A percentile compares a stretch with the other conserved stretches of the same genome.
Evolutionary conservation across 2,797 vertebrate genomes (phyloP).

Genomic region (Neomorphus geoffroyi): DNA sequence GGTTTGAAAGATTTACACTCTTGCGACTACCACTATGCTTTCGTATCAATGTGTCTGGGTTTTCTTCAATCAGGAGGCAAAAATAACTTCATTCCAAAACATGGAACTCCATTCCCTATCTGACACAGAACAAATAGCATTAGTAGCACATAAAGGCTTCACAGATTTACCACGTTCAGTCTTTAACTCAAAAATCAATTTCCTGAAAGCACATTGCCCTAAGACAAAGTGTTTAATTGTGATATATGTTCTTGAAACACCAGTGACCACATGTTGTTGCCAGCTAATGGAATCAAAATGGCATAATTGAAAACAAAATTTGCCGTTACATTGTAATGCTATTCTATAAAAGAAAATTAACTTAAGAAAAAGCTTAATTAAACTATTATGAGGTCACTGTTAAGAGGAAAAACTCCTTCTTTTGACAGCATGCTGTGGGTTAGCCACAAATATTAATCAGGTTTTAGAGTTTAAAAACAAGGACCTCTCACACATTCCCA

Average conservation of each 20-base stretch:
- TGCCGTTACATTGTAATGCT: background rate
- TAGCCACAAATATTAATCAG: background rate
- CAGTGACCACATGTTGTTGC: background rate
- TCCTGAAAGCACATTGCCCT: background rate
- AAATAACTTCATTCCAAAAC: background rate
- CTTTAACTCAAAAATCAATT: constrained; percentile 50
- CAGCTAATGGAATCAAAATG: background rate
- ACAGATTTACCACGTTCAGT: background rate
- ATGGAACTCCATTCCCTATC: background rate
- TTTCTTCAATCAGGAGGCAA: background rate
- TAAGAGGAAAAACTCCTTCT: background rate
- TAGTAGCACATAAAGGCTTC: background rate
- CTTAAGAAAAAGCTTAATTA: background rate
- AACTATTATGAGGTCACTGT: background rate
- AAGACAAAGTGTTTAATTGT: constrained; percentile 14
- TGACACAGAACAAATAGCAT: background rate
- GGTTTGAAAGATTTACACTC: background rate
- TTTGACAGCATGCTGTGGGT: background rate
- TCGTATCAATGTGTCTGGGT: rapidly evolving
- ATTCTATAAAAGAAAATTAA: background rate
- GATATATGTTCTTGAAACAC: background rate
- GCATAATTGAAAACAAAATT: background rate
- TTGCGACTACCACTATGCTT: background rate
- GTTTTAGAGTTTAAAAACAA: background rate
- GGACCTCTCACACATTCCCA: background rate